Base-by-base conservation (phyloP, 2,113 vertebrate species). In the Melanerpes aurifrons region DNA sequence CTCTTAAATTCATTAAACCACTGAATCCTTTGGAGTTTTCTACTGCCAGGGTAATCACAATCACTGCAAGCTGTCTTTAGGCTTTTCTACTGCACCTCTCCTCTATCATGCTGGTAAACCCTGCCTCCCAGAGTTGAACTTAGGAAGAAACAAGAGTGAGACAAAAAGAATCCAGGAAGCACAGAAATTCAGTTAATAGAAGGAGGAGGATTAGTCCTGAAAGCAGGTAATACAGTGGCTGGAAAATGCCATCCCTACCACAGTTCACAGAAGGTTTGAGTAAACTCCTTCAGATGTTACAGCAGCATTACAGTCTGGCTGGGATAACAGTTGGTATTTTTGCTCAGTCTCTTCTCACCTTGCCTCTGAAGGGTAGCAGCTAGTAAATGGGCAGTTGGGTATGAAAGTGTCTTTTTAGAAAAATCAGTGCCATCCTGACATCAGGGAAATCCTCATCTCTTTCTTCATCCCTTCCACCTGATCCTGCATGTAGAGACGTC, bases 351-450 rank as follows among this genome's bases (percentile, higher is more conserved):
- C 18, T 4, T 40, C 53, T 32, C 22, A 12, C 63, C 50, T 61
- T 28, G 68, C 53, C 20, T 40, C 68, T 0, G 1, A 74, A 74
- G 45, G 40, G 74, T 6, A 53, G 32, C 57, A 53, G 43, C 31
- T 1, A 0, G 12, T 58, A 37, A 77, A 59, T 1, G 2, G 32
- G 37, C 43, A 32, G 22, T 11, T 31, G 35, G 15, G 7, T 81
- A 37, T 66, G 64, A 59, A 80, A 86, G 20, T 15, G 19, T 26
- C 68, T 50, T 16, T 43, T 35, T 69, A 89, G 74, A 54, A 74
- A 74, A 92, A 29, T 5, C 64, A 43, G 1, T 58, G 40, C 17
- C 29, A 28, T 47, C 8, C 59, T 59, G 58, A 14, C 28, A 50
- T 25, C 59, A 62, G 37, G 64, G 64, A 67, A 89, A 56, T 43